Evolutionary conservation across 2,888 invertebrate genomes (phyloP).

Genomic region (Pyrochroa serraticornis): DNA sequence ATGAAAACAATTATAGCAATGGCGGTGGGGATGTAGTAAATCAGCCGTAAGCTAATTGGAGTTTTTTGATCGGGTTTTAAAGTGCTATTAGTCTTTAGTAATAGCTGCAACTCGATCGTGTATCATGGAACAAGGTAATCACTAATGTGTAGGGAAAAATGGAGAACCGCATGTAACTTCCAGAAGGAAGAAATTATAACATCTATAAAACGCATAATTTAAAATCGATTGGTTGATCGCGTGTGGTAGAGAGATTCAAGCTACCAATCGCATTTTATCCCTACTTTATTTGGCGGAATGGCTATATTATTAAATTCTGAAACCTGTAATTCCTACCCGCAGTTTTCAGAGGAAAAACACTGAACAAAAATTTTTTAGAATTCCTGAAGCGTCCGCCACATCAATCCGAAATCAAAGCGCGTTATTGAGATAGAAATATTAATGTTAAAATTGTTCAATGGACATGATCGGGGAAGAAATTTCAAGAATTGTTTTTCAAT

Average conservation of each 20-base stretch:
- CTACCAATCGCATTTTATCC: constrained; percentile 21
- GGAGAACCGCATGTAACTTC: constrained; percentile 22
- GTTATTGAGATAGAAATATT: no score
- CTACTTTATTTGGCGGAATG: constrained; percentile 26
- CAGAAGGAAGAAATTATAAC: constrained; percentile 26
- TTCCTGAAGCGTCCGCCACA: no score
- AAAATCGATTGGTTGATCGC: constrained; percentile 14
- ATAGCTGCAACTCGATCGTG: constrained; percentile 7
- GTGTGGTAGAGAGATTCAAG: constrained; percentile 21
- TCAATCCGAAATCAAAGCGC: no score
- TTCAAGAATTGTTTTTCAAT: no score
- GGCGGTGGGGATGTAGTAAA: no score
- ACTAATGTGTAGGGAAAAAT: constrained; percentile 10
- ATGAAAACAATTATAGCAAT: no score
- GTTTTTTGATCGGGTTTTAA: no score
- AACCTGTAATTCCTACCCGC: constrained; percentile 13
- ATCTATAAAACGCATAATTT: constrained; percentile 8
- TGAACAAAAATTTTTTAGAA: no score
- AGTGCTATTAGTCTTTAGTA: constrained; percentile 8
- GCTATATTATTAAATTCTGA: constrained; percentile 25
- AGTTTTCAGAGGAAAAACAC: no score
- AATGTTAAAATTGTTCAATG: no score
- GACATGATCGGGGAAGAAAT: no score
- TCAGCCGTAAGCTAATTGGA: no score
- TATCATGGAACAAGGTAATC: constrained; percentile 11